A percentile compares a stretch with the other conserved stretches of the same genome.
Evolutionary conservation across 1,140 invertebrate species (phyloP).

Genomic region (Drosophila nasuta): DNA sequence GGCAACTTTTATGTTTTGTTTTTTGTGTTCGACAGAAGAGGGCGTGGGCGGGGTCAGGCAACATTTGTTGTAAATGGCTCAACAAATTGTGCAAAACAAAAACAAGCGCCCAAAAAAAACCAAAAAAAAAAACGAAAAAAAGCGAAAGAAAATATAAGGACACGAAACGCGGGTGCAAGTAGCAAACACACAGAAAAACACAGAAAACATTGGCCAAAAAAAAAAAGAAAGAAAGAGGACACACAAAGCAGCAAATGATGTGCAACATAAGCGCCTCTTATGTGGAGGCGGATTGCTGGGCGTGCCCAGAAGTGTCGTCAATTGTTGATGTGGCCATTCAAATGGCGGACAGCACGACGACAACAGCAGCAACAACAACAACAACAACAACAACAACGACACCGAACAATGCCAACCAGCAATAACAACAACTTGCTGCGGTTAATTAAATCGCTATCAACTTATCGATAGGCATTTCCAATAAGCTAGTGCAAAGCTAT

Average conservation of each 20-base stretch:
- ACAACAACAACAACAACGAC: background rate
- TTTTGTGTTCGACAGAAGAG: background rate
- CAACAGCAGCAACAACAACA: background rate
- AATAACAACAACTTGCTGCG: background rate
- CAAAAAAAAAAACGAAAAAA: no score
- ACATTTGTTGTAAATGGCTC: slow-evolving; percentile 59
- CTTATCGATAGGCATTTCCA: slow-evolving; percentile 7
- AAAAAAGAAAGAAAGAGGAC: background rate
- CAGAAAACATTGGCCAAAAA: slow-evolving; percentile 7
- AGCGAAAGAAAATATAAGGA: slow-evolving; percentile 1
- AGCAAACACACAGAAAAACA: slow-evolving; percentile 8
- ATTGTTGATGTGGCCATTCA: slow-evolving; percentile 31
- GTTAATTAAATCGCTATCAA: slow-evolving; percentile 31
- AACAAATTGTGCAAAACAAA: slow-evolving; percentile 60
- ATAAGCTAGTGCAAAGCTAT: background rate
- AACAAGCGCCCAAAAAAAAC: slow-evolving; percentile 32
- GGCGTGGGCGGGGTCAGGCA: slow-evolving; percentile 24
- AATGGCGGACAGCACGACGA: slow-evolving; percentile 5
- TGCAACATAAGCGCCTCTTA: slow-evolving; percentile 48
- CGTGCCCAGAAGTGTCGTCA: slow-evolving; percentile 30
- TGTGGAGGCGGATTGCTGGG: slow-evolving; percentile 27
- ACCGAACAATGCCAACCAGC: background rate
- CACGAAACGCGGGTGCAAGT: background rate
- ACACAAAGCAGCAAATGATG: slow-evolving; percentile 50
- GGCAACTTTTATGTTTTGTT: slow-evolving; percentile 15